Conservation (phyloP, 2,113 vertebrate species). For the Arizona elegans region DNA sequence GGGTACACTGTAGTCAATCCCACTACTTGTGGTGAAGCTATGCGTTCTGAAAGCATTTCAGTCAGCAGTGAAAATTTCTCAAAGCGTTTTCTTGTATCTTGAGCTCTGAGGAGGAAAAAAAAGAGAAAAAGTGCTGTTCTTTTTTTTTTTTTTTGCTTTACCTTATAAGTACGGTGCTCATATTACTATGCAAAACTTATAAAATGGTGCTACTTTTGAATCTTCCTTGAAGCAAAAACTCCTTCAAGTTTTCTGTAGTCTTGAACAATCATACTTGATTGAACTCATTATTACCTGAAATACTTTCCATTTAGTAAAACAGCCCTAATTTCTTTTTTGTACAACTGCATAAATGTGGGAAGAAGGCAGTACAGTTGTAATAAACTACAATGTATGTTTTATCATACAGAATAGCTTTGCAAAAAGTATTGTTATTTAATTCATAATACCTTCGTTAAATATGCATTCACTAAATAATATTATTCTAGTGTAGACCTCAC, state of each 20-base stretch:
- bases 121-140: not conserved
- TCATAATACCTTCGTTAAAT: not conserved
- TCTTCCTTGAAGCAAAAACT: not conserved
- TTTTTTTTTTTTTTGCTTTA: not conserved
- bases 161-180: not conserved
- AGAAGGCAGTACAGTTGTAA: not conserved
- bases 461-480: constrained; percentile 9
- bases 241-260: not conserved
- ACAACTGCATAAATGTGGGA: not conserved
- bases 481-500: constrained; percentile 49
- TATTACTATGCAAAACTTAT: not conserved
- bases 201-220: not conserved
- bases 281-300: not conserved
- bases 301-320: not conserved
- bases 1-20: not conserved
- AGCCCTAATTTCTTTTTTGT: not conserved
- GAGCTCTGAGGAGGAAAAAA: not conserved
- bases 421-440: not conserved
- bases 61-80: not conserved
- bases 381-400: not conserved
- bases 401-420: not conserved
- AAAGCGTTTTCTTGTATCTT: not conserved
- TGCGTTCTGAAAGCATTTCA: not conserved
- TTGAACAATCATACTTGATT: not conserved
- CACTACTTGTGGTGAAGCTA: not conserved